phyloP scores from a whole-genome alignment of 2,113 vertebrate species.

The Grantiella picta region DNA sequence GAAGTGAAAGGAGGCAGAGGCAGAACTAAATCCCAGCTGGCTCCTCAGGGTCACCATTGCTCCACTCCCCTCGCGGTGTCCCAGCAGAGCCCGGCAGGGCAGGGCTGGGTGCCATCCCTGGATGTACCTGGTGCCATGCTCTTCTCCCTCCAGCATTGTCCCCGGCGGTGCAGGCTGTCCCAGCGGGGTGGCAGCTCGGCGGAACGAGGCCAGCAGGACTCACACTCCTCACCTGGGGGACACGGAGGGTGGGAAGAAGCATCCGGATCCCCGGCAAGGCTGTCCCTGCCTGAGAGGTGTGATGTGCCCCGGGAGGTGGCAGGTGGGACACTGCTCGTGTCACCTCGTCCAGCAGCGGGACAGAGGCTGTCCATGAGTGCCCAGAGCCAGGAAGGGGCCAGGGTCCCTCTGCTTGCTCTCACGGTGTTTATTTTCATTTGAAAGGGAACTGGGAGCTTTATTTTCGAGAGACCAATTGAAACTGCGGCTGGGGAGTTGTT shows the following conservation, averaged over 20 bases:
- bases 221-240: slow-evolving; percentile 66
- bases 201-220: slow-evolving; percentile 26
- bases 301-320: background rate
- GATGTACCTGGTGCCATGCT: slow-evolving; percentile 62
- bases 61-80: background rate
- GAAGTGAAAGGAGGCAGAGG: background rate
- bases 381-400: background rate
- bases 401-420: background rate
- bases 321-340: background rate
- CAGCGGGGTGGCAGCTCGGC: background rate
- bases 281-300: background rate
- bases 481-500: background rate
- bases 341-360: background rate
- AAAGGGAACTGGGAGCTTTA: slow-evolving; percentile 26
- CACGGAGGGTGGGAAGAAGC: background rate
- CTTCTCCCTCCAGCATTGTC: slow-evolving; percentile 65
- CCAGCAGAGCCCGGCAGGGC: background rate
- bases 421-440: background rate
- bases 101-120: background rate
- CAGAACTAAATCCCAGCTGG: background rate
- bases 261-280: accelerated
- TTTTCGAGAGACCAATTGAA: slow-evolving; percentile 24
- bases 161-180: background rate
- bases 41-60: background rate
- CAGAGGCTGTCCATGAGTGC: background rate